A percentile compares a stretch with the other conserved stretches of the same genome.
phyloP scores from a whole-genome alignment of 2,113 vertebrate species.

The Thamnophis sirtalis region DNA sequence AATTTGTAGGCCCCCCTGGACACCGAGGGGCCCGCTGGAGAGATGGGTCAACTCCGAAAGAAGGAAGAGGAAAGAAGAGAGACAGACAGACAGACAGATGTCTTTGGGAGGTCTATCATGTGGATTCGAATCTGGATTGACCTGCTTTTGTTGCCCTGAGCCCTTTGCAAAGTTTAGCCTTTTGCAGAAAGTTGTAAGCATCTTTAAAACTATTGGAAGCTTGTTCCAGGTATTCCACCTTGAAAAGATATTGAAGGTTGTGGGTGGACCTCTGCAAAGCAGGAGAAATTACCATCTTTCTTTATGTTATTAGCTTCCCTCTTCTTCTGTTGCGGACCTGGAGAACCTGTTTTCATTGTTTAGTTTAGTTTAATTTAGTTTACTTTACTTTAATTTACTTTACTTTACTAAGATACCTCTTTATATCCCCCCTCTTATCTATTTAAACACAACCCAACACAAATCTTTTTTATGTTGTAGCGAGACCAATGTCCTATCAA shows the following conservation, averaged over 20 bases:
- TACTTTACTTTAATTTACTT: no score
- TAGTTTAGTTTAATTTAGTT: no score
- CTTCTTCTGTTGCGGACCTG: not conserved
- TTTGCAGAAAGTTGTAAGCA: not conserved
- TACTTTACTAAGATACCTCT: no score
- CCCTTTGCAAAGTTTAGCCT: not conserved
- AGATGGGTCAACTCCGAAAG: not conserved
- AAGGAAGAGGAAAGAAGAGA: not conserved
- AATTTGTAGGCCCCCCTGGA: constrained; percentile 20
- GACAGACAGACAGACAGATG: no score
- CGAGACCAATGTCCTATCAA: no score
- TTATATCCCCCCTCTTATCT: no score
- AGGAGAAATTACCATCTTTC: not conserved
- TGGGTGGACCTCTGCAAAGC: not conserved
- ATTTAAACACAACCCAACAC: no score
- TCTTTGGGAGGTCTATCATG: not conserved
- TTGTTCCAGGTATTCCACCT: not conserved
- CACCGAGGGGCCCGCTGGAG: not conserved
- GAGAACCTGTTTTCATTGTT: not conserved
- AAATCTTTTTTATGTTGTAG: no score
- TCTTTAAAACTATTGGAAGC: not conserved
- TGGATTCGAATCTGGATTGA: not conserved
- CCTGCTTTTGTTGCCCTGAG: no score
- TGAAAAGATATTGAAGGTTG: not conserved
- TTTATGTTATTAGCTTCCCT: not conserved